Conservation (phyloP, 2,113 vertebrate genomes). For the Cairina moschata region DNA sequence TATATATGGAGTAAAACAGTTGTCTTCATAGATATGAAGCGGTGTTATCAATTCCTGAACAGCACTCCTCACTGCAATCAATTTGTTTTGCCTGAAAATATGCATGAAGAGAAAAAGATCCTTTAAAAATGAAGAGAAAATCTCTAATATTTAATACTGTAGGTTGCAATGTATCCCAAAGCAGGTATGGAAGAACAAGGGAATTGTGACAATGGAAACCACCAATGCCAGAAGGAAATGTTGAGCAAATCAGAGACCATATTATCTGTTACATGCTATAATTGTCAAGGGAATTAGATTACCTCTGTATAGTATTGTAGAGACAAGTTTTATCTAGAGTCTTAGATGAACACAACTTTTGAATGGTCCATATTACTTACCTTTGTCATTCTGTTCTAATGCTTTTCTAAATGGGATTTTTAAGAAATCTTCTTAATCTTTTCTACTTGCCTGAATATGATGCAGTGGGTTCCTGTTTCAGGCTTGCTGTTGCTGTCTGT, state of each 20-base stretch:
- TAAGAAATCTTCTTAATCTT: background rate
- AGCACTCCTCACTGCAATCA: background rate
- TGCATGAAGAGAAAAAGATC: background rate
- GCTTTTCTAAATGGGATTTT: background rate
- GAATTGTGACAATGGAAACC: background rate
- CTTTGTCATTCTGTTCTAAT: background rate
- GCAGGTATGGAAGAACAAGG: background rate
- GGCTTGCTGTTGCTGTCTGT: background rate
- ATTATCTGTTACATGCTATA: background rate
- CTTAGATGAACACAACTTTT: background rate
- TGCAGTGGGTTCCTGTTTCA: background rate
- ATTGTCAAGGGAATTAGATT: background rate
- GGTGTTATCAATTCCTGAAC: background rate
- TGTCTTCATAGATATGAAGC: background rate
- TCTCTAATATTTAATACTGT: background rate
- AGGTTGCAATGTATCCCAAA: background rate
- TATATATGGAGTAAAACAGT: background rate
- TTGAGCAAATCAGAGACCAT: background rate
- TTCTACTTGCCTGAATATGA: background rate
- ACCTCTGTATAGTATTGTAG: background rate
- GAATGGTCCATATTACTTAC: background rate
- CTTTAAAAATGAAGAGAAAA: background rate
- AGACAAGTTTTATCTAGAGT: background rate
- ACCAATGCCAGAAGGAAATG: background rate
- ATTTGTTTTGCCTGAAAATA: background rate